Percentiles rank a stretch among this genome's conserved stretches.
These are phyloP conservation scores for Phylloscopus trochiloides DNA, from an alignment of 2,113 vertebrate species.

Conservation along the genomic window DNA sequence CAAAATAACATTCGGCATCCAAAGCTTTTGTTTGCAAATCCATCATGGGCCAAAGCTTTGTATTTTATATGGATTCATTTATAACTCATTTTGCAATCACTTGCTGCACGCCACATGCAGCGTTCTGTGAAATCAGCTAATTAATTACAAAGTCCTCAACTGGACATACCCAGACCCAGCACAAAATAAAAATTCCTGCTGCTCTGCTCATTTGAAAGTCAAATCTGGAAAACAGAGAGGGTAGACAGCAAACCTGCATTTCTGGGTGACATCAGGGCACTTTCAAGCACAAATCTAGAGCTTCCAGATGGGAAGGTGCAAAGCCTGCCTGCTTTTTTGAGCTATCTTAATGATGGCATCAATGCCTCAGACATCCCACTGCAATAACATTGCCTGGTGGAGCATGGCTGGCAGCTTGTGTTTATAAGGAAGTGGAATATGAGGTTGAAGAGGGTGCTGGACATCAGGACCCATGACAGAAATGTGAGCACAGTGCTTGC, in stretches of 20 bases:
- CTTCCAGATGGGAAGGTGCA: not conserved
- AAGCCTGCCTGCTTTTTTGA: not conserved
- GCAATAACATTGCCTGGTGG: not conserved
- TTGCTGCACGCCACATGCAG: not conserved
- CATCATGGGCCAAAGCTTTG: not conserved
- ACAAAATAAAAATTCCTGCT: not conserved
- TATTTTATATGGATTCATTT: slow-evolving; percentile 7
- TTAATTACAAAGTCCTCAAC: not conserved
- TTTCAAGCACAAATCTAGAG: not conserved
- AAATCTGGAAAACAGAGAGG: not conserved
- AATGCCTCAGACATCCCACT: not conserved
- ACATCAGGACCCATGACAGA: not conserved
- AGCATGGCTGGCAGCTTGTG: not conserved
- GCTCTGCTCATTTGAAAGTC: not conserved
- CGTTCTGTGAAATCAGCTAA: not conserved
- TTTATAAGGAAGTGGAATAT: not conserved
- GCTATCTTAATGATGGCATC: not conserved
- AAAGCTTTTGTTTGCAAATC: slow-evolving; percentile 13
- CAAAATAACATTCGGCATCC: not conserved
- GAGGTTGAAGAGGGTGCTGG: not conserved
- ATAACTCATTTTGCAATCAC: slow-evolving; percentile 21
- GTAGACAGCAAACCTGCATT: not conserved
- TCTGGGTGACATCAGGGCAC: not conserved
- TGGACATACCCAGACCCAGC: not conserved
- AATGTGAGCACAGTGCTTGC: not conserved